Evolutionary conservation across 2,113 vertebrate species (phyloP).

Genomic region (Lota lota): DNA sequence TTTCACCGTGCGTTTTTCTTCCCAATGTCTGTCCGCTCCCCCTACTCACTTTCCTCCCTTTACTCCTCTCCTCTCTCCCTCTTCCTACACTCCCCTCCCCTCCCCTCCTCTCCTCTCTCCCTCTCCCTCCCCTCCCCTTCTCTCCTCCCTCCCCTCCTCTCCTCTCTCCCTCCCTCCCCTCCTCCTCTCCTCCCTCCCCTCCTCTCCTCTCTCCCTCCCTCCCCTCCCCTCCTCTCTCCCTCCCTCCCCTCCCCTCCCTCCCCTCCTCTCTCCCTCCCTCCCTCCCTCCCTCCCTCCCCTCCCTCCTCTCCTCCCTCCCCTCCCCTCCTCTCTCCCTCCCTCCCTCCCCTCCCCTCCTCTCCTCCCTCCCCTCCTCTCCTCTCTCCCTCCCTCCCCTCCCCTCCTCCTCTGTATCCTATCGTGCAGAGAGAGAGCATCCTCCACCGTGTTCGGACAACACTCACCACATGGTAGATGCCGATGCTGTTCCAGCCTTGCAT

Average conservation of each 20-base stretch:
- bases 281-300: background rate
- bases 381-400: background rate
- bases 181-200: slow-evolving; percentile 7
- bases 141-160: no score
- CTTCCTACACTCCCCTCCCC: no score
- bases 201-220: slow-evolving; percentile 9
- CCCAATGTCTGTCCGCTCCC: no score
- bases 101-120: no score
- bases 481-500: slow-evolving; percentile 99
- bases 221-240: background rate
- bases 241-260: background rate
- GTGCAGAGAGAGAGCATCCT: background rate
- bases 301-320: background rate
- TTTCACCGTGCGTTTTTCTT: no score
- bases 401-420: background rate
- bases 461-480: slow-evolving; percentile 91
- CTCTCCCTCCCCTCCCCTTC: no score
- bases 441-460: slow-evolving; percentile 46
- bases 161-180: no score
- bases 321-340: no score
- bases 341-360: background rate
- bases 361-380: slow-evolving; percentile 18
- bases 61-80: no score
- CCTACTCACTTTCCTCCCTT: no score
- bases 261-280: background rate